Percentiles rank a stretch among this genome's conserved stretches.
These are phyloP conservation scores for Margarornis squamiger DNA, from an alignment of 2,797 vertebrate genomes.

Conservation along the genomic window DNA sequence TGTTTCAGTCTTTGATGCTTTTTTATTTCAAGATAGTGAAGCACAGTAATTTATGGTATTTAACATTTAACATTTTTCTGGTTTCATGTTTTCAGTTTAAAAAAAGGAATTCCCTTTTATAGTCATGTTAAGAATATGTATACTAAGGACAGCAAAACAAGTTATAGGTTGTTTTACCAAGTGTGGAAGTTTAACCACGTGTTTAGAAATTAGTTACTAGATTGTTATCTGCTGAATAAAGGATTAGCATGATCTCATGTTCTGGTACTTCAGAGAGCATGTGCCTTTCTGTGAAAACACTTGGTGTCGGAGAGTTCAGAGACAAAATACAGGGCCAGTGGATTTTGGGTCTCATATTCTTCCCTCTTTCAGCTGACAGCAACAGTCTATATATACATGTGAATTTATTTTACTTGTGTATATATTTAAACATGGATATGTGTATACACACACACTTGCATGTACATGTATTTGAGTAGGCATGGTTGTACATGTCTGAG, in stretches of 20 bases:
- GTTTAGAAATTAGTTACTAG: not conserved
- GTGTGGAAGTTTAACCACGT: accelerated
- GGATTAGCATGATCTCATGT: accelerated
- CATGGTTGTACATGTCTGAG: not conserved
- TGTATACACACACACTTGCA: not conserved
- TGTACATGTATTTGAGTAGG: not conserved
- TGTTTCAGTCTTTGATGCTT: not conserved
- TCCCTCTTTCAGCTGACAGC: not conserved
- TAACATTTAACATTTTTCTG: not conserved
- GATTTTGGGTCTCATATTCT: not conserved
- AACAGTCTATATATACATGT: not conserved
- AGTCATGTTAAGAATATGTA: not conserved
- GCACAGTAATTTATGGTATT: not conserved
- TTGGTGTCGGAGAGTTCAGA: not conserved
- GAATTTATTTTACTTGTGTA: not conserved
- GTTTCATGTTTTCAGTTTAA: not conserved
- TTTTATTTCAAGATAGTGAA: not conserved
- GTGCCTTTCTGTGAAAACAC: not conserved
- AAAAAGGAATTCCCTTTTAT: not conserved
- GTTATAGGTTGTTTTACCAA: not conserved
- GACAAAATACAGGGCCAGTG: not conserved
- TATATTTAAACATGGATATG: not conserved
- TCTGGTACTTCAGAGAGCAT: not conserved
- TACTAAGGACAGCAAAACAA: not conserved
- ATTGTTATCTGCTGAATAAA: not conserved